Conservation (phyloP, 2,888 invertebrate genomes). For the Scaptomyza flava region DNA sequence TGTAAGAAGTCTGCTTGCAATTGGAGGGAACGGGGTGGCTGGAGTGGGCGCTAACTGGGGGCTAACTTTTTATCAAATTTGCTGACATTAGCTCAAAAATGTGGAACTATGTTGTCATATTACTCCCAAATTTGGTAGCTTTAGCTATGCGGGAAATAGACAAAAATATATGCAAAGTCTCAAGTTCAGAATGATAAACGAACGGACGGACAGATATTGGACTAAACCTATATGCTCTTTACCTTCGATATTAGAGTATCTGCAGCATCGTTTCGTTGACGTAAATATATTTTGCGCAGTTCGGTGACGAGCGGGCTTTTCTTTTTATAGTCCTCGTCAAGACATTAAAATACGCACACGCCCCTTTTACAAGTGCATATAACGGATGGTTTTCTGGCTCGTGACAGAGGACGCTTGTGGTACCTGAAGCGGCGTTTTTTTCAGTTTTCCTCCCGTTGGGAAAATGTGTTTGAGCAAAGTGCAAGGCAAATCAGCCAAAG, state of each 20-base stretch:
- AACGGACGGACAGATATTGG: too few species aligned
- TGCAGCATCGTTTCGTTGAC: background rate
- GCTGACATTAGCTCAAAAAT: too few species aligned
- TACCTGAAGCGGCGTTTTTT: slow-evolving; percentile 55
- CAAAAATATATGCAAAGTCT: too few species aligned
- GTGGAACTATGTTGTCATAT: too few species aligned
- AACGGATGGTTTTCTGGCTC: slow-evolving; percentile 23
- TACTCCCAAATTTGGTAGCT: too few species aligned
- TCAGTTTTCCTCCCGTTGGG: slow-evolving; percentile 42
- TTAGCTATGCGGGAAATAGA: too few species aligned
- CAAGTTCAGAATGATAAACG: too few species aligned
- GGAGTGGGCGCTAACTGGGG: too few species aligned
- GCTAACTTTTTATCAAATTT: too few species aligned
- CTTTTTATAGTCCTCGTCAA: slow-evolving; percentile 75
- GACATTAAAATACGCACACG: slow-evolving; percentile 63
- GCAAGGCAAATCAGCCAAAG: slow-evolving; percentile 47
- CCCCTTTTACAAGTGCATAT: slow-evolving; percentile 38
- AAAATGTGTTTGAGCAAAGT: slow-evolving; percentile 57
- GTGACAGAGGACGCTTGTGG: slow-evolving; percentile 12
- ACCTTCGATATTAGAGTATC: background rate
- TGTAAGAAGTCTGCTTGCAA: too few species aligned
- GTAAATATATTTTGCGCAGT: slow-evolving; percentile 46
- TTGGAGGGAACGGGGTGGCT: too few species aligned
- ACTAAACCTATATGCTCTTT: too few species aligned
- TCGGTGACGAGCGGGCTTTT: slow-evolving; percentile 63